Evolutionary conservation across 1,140 invertebrate species (phyloP), one percentile per base, ranked within the genome.

Genomic region (Tyrophagus putrescentiae): DNA sequence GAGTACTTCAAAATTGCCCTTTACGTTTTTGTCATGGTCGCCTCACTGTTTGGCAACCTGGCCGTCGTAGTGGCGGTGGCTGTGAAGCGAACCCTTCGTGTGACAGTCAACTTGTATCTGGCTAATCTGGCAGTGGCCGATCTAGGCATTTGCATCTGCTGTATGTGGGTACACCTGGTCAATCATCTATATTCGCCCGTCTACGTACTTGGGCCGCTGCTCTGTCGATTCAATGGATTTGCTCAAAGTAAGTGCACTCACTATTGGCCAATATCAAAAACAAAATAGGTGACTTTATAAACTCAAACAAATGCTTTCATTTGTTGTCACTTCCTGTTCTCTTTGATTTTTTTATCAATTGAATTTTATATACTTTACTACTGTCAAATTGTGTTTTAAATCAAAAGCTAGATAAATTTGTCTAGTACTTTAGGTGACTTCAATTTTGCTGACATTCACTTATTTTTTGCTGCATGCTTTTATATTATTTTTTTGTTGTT

Each of bases 151-250:
- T 71, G 71, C 0, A 11, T 70, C 1, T 71, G 70, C 21, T 76
- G 74, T 48, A 76, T 75, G 72, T 76, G 75, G 75, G 68, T 75
- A 4, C 74, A 76, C 56, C 60, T 76, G 48, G 71, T 74, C 3
- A 68, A 70, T 16, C 65, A 71, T 44, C 54, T 72, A 13, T 69
- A 67, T 0, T 36, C 67, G 21, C 69, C 69, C 2, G 42, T 65
- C n/a, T 72, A 68, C 60, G 65, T 71, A 0, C 64, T 77, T 1
- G 74, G 75, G 1, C 68, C 67, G 1, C 71, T 75, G 64, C 66
- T 76, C 58, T 77, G 76, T 67, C 75, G 75, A 62, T 70, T 77
- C 42, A 75, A 76, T 62, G 70, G 72, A 1, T 77, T 76, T 64
- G 65, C 73, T 16, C 74, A 76, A 67, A 71, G 75, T 76, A 68